Evolutionary conservation across 2,888 invertebrate species (phyloP).

Genomic region (Ophonus ardosiacus): DNA sequence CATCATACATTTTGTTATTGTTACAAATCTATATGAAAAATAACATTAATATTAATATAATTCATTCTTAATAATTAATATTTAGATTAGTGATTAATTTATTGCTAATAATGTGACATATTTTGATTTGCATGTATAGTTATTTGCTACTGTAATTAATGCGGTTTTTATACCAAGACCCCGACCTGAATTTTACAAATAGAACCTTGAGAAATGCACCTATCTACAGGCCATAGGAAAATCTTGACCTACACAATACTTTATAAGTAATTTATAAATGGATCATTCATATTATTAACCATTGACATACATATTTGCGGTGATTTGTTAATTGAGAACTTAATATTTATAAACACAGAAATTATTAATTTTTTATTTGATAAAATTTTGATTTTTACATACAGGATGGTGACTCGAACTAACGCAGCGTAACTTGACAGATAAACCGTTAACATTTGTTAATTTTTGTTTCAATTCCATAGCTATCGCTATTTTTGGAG

Average conservation of each 20-base stretch:
- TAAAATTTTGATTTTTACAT: no score
- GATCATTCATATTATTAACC: slow-evolving; percentile 9
- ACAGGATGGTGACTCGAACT: no score
- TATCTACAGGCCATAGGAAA: slow-evolving; percentile 29
- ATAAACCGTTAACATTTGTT: no score
- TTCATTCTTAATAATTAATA: neutral
- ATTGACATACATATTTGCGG: neutral
- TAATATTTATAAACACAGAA: no score
- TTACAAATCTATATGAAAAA: no score
- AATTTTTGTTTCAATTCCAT: no score
- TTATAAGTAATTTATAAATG: slow-evolving; percentile 5
- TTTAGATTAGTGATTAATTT: slow-evolving; percentile 33
- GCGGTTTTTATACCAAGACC: slow-evolving; percentile 38
- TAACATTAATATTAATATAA: neutral
- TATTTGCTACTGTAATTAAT: slow-evolving; percentile 38
- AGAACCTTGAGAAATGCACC: slow-evolving; percentile 49
- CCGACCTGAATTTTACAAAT: slow-evolving; percentile 48
- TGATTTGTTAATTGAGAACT: neutral
- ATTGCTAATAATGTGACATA: neutral
- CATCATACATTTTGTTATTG: no score
- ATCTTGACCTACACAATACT: slow-evolving; percentile 60
- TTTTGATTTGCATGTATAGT: slow-evolving; percentile 10
- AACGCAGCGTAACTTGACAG: no score
- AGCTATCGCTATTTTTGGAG: no score
- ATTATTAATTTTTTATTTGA: no score